Evolutionary conservation across 2,888 invertebrate genomes (phyloP), one percentile per base, ranked within the genome.

Genomic region (Baronia brevicornis): DNA sequence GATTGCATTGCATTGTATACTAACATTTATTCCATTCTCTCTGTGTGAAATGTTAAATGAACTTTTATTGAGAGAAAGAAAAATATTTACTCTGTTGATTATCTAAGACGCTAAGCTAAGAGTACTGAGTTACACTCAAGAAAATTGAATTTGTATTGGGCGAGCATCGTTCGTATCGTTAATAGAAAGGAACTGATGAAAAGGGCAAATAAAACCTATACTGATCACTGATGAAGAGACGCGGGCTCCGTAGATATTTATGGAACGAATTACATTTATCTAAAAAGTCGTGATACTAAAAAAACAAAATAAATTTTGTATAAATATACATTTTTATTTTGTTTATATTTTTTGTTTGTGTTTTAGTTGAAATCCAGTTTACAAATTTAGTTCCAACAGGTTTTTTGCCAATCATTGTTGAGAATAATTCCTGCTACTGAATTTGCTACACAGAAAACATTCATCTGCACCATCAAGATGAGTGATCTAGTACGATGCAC

Each of bases 81-180:
- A n/a, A 29, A 34, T 34, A 34, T 33, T 33, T 33, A 10, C 7
- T 8, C 19, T 9, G 29, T 34, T 34, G 28, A 34, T 34, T 29
- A 34, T 34, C 29, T 25, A 23, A 34, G 28, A 21, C 33, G 13
- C 12, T 33, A 9, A 27, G 17, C 24, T 33, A 24, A 28, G 29
- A 25, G 25, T 15, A 23, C 9, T n/a, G 19, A 28, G 28, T 18
- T 28, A 29, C 34, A 19, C 20, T 29, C 19, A 34, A 10, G 34
- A 24, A 34, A 34, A 34, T 34, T 35, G 34, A 35, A 29, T 35
- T 35, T 25, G 24, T 24, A 29, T 35, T 29, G 9, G 20, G 12
- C 15, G 20, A 25, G 8, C 24, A 10, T 5, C 29, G 29, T 35
- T 26, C 34, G 34, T 25, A 34, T 34, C 20, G 25, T 8, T 35